Base-by-base conservation (phyloP, 2,888 invertebrate genomes). In the Dimorphilus gyrociliatus region DNA sequence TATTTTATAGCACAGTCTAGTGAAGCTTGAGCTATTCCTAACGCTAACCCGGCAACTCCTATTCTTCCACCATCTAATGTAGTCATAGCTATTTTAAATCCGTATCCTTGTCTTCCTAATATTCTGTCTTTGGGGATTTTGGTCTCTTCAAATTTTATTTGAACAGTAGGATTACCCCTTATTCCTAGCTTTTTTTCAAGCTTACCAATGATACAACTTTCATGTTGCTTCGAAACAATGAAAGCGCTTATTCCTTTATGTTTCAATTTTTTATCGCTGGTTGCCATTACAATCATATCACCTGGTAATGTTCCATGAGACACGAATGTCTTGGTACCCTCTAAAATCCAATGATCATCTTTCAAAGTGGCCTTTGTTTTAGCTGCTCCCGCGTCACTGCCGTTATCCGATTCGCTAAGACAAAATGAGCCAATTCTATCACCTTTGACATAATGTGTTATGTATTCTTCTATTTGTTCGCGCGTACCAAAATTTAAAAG, bases 341-440 rank as follows among this genome's bases (percentile, higher is more conserved):
- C 57, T 7, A 60, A 38, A 3, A 56, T 51, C 69, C 75, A 88
- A 35, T 70, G 68, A 46, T 74, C 69, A 1, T 75, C 77, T n/a
- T 69, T 66, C 5, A 69, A 41, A 47, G 69, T 73, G 0, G 90
- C 90, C 4, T 71, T 74, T 0, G 90, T 88, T 0, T 84, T 79
- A 1, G 90, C 90, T 12, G 90, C 90, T 10, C 88, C 86, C 8
- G 90, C 90, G 69, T 92, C 92, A 32, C 85, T 85, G 1, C 88
- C 90, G 63, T 88, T 90, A 30, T n/a, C 76, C 19, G 88, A 86
- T 60, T 90, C 88, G 34, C 86, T 86, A 0, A 92, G 67, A 14
- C 85, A 88, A 68, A 92, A 92, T 54, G 85, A 88, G 2, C 90
- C 92, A 30, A 92, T 67, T 51, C 68, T 68, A 38, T 68, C 64